A percentile compares a stretch with the other conserved stretches of the same genome.
Conservation (phyloP, 2,797 vertebrate species). For the Chaunax sp. region DNA sequence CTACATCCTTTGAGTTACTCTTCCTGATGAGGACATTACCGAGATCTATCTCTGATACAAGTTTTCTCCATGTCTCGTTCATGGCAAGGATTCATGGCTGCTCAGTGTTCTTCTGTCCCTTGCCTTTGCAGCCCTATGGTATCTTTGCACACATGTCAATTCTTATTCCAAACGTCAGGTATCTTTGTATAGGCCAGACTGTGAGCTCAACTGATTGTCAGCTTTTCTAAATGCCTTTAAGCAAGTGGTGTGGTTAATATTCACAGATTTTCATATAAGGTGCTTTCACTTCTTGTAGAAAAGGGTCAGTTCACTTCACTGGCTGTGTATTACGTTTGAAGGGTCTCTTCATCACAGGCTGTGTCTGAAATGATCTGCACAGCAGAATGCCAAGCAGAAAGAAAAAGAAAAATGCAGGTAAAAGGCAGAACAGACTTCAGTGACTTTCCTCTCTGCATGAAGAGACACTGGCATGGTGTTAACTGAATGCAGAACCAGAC, state of each 20-base stretch:
- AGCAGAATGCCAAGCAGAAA: constrained; percentile 51
- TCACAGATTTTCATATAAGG: constrained; percentile 28
- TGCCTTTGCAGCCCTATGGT: constrained; percentile 54
- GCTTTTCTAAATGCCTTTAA: constrained; percentile 39
- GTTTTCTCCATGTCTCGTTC: constrained; percentile 46
- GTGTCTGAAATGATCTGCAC: constrained; percentile 33
- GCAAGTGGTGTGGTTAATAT: constrained; percentile 24
- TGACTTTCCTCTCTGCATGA: constrained; percentile 45
- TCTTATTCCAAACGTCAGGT: constrained; percentile 38
- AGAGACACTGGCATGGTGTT: constrained; percentile 38
- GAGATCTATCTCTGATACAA: constrained; percentile 46
- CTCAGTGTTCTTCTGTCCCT: constrained; percentile 25
- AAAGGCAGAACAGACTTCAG: constrained; percentile 38
- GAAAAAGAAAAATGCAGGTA: constrained; percentile 36
- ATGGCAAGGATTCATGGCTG: constrained; percentile 40
- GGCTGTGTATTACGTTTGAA: constrained; percentile 32
- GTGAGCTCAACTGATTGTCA: constrained; percentile 34
- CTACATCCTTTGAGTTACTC: constrained; percentile 42
- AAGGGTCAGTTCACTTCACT: constrained; percentile 10
- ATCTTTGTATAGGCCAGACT: constrained; percentile 34
- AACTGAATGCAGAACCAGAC: constrained; percentile 62
- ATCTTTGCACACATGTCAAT: constrained; percentile 62
- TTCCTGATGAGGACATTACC: constrained; percentile 63
- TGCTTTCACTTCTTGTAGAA: not conserved
- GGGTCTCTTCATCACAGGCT: constrained; percentile 28